Percentiles rank a stretch among this genome's conserved stretches.
phyloP scores from a whole-genome alignment of 2,888 invertebrate species.

The Ommatoiulus sabulosus region DNA sequence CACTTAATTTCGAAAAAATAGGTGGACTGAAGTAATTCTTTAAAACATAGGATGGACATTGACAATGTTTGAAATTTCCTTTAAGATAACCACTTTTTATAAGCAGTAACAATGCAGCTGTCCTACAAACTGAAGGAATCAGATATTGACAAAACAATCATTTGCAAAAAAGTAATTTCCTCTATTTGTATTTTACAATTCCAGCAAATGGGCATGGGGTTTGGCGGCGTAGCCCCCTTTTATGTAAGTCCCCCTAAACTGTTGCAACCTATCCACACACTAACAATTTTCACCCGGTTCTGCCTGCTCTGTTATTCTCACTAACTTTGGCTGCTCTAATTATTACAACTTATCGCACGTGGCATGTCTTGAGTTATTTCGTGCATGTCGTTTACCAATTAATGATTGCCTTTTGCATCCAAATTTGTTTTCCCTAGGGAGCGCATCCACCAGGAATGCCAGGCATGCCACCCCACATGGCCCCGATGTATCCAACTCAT shows the following conservation, averaged over 20 bases:
- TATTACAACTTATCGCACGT: background rate
- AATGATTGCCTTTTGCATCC: background rate
- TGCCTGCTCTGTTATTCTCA: background rate
- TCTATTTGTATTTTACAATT: background rate
- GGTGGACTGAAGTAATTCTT: too few species aligned
- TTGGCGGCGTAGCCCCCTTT: conserved; percentile 11
- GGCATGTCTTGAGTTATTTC: background rate
- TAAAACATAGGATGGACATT: too few species aligned
- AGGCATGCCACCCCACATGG: background rate
- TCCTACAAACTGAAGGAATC: background rate
- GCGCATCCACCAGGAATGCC: background rate
- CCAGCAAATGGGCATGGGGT: background rate
- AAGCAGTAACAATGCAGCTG: too few species aligned
- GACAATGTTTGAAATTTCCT: too few species aligned
- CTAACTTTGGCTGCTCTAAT: background rate
- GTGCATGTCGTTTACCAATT: background rate
- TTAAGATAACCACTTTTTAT: too few species aligned
- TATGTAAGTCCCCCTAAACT: conserved; percentile 17
- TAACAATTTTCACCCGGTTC: conserved; percentile 24
- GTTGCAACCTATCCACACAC: conserved; percentile 4
- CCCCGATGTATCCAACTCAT: conserved; percentile 42
- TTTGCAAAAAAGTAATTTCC: background rate
- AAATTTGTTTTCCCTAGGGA: conserved; percentile 31
- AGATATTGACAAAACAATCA: background rate
- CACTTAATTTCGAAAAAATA: too few species aligned